Conservation (phyloP, 1,140 invertebrate species). For the Proales similis region DNA sequence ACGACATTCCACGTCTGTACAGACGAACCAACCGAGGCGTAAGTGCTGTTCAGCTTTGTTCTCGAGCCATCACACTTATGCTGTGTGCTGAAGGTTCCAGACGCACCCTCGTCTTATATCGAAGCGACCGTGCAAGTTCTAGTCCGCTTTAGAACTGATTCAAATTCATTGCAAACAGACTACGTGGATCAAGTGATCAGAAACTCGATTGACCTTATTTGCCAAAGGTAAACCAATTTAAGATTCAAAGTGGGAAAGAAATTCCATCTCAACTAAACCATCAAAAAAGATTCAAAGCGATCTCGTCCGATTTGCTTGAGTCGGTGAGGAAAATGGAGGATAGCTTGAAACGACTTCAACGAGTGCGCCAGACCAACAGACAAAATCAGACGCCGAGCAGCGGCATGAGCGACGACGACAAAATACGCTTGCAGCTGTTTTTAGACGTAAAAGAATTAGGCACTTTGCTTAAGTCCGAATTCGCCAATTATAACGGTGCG, state of each 20-base stretch:
- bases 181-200: background rate
- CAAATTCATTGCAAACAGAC: background rate
- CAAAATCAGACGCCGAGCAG: conserved; percentile 42
- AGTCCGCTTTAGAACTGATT: conserved; percentile 53
- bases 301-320: conserved; percentile 75
- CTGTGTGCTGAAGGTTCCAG: background rate
- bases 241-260: background rate
- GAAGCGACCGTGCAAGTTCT: conserved; percentile 59
- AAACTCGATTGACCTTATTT: no score
- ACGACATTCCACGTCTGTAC: conserved; percentile 82
- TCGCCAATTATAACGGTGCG: conserved; percentile 10
- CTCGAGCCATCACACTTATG: conserved; percentile 12
- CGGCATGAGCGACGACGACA: conserved; percentile 74
- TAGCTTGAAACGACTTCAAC: conserved; percentile 76
- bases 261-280: background rate
- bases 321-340: conserved; percentile 91
- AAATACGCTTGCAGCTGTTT: conserved; percentile 78
- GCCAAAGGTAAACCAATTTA: background rate
- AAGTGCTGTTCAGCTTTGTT: conserved; percentile 34
- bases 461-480: background rate
- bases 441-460: conserved; percentile 66
- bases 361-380: conserved; percentile 61
- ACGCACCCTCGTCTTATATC: background rate
- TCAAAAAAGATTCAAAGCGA: conserved; percentile 45
- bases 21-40: conserved; percentile 79